phyloP scores from a whole-genome alignment of 2,888 invertebrate genomes.

The Erebia ligea region DNA sequence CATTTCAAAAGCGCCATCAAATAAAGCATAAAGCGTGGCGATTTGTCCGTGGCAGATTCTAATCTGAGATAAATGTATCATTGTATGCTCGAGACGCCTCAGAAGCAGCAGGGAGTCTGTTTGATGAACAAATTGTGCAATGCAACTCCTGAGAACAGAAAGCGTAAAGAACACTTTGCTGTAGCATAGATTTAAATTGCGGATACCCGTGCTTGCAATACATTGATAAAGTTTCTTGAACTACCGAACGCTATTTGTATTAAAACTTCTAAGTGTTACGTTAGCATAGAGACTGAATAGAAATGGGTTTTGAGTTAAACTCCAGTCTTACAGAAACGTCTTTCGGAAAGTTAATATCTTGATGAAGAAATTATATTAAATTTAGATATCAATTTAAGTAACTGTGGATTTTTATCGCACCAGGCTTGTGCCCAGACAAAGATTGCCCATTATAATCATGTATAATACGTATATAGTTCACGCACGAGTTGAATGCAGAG shows the following conservation, averaged over 20 bases:
- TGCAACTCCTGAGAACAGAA: neutral
- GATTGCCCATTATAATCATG: too few species aligned
- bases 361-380: too few species aligned
- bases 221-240: slow-evolving; percentile 28
- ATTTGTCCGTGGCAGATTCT: slow-evolving; percentile 71
- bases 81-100: slow-evolving; percentile 49
- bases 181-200: slow-evolving; percentile 10
- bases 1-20: slow-evolving; percentile 27
- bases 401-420: too few species aligned
- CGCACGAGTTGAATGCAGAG: too few species aligned
- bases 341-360: too few species aligned
- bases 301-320: neutral
- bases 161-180: neutral
- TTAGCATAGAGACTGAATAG: slow-evolving; percentile 2
- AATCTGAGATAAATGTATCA: slow-evolving; percentile 69
- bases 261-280: slow-evolving; percentile 14
- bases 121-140: slow-evolving; percentile 12
- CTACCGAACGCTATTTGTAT: slow-evolving; percentile 28
- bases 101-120: slow-evolving; percentile 27
- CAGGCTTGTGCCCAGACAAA: too few species aligned
- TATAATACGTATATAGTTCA: too few species aligned
- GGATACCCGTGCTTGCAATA: slow-evolving; percentile 1
- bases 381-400: too few species aligned
- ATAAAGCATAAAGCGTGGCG: slow-evolving; percentile 52
- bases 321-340: too few species aligned